Conservation (phyloP, 2,113 vertebrate species). For the Cromileptes altivelis region DNA sequence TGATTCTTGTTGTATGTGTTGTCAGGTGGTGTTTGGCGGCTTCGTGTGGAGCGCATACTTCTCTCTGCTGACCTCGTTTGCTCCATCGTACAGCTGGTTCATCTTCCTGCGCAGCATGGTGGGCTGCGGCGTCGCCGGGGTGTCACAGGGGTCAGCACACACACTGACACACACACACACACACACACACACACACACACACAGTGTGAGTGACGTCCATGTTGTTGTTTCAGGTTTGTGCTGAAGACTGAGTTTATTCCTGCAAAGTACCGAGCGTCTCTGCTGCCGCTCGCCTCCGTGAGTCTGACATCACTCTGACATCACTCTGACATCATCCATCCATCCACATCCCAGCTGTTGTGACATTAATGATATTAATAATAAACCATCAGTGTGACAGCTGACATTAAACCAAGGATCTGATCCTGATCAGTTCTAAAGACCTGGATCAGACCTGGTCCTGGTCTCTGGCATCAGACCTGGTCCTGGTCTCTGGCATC, state of each 20-base stretch:
- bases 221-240: constrained; percentile 86
- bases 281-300: constrained; percentile 94
- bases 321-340: too few relatives aligned
- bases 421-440: too few relatives aligned
- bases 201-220: not conserved
- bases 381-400: too few relatives aligned
- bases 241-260: constrained; percentile 97
- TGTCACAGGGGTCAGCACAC: constrained; percentile 90
- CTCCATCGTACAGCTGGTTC: constrained; percentile 94
- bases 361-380: too few relatives aligned
- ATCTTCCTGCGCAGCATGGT: constrained; percentile 95
- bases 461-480: too few relatives aligned
- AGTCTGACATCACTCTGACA: constrained; percentile 63
- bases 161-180: not conserved
- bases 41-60: constrained; percentile 95
- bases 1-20: too few relatives aligned
- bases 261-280: constrained; percentile 87
- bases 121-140: constrained; percentile 92
- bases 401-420: too few relatives aligned
- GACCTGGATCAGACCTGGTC: too few relatives aligned
- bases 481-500: too few relatives aligned
- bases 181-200: not conserved
- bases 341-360: too few relatives aligned
- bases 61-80: constrained; percentile 94
- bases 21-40: constrained; percentile 89